These are phyloP conservation scores for Drosophila burlai DNA, from an alignment of 1,140 invertebrate species.

Conservation along the genomic window DNA sequence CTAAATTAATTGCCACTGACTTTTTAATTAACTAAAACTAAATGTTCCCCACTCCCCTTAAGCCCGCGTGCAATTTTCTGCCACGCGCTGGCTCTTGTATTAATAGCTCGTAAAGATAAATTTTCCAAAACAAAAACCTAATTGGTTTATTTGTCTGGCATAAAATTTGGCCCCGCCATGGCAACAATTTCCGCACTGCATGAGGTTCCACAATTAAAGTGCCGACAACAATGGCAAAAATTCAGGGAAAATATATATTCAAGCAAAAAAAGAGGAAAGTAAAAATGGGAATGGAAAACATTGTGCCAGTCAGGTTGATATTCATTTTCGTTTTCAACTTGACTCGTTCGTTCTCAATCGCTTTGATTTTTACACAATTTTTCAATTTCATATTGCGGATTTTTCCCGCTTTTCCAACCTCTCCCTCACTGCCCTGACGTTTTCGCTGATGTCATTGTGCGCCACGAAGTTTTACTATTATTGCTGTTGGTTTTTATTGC, in stretches of 20 bases:
- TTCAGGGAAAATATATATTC: conserved; percentile 1
- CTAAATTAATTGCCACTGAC: conserved; percentile 76
- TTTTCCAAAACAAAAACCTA: conserved; percentile 60
- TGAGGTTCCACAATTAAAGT: conserved; percentile 39
- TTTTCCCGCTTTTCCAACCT: not conserved
- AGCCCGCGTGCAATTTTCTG: conserved; percentile 12
- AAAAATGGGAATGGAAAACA: conserved; percentile 21
- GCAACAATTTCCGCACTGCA: conserved; percentile 41
- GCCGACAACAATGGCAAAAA: conserved; percentile 27
- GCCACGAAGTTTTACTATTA: conserved; percentile 74
- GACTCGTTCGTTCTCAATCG: conserved; percentile 7
- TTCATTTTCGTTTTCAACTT: conserved; percentile 16
- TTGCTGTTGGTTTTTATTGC: conserved; percentile 68
- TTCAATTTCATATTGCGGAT: conserved; percentile 34
- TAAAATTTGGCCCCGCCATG: conserved; percentile 55
- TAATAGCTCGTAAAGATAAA: conserved; percentile 79
- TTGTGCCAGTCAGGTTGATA: conserved; percentile 29
- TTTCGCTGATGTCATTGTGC: conserved; percentile 74
- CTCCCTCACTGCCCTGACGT: not conserved
- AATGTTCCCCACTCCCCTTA: conserved; percentile 25
- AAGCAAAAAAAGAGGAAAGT: not conserved
- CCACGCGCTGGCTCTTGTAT: conserved; percentile 66
- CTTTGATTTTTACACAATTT: conserved; percentile 38
- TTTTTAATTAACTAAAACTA: conserved; percentile 82
- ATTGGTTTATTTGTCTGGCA: conserved; percentile 69